Base-by-base conservation (phyloP, 2,888 invertebrate species). In the Deilephila elpenor region DNA sequence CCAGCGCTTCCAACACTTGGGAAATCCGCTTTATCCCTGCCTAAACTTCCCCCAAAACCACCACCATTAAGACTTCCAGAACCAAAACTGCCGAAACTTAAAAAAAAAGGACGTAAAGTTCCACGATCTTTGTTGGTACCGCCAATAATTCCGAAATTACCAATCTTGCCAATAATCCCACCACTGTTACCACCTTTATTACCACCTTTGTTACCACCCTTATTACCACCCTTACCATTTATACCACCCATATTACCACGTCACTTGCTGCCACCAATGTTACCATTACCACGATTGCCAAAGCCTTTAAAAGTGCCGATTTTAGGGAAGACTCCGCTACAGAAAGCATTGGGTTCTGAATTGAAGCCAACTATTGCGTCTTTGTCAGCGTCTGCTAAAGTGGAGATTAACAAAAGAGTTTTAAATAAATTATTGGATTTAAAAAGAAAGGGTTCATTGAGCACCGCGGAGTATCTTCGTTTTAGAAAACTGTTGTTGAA, bases 401-500 rank as follows among this genome's bases (percentile, higher is more conserved):
- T 77, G 60, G 77, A 77, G 11, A 62, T 70, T 67, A 85, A 82
- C 59, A 77, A 76, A 17, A 81, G 78, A 59, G 77, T 89, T 60
- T 73, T 86, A 60, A 78, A 83, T 60, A 90, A 85, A 73, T 82
- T 93, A 5, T 20, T 83, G 8, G 82, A 89, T 17, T 78, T 93
- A 59, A 89, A 83, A 73, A 85, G 75, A 20, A 84, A 80, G 72
- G 91, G 92, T 0, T 83, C 86, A 0, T 73, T 93, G 70, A 86
- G 89, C 0, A 79, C 84, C 2, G 76, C 82, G 1, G 89, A 91
- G 73, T 90, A 84, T 79, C 53, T 84, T 25, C 83, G 83, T 61
- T 88, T 91, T 76, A 89, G 84, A 74, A 90, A 85, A 74, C 71
- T 91, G 19, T 76, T 90, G 19, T 71, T 84, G 6, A 77, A 78